Evolutionary conservation across 2,888 invertebrate species (phyloP).

Genomic region (Tolmerus cingulatus): DNA sequence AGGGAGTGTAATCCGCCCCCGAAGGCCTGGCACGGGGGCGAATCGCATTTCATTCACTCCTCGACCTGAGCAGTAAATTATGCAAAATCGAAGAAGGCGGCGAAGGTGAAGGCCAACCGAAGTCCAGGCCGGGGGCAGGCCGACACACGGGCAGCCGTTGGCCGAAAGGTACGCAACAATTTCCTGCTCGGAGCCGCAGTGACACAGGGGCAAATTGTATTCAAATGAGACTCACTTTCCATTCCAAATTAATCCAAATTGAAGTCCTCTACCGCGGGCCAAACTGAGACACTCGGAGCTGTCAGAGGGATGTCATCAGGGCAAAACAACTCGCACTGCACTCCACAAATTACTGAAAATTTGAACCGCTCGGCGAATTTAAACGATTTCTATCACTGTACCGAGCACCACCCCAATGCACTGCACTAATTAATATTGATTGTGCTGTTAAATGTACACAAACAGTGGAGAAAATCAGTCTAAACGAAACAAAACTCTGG

Average conservation of each 20-base stretch:
- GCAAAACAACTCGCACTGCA: slow-evolving; percentile 23
- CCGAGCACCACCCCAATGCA: not conserved
- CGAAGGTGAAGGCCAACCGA: slow-evolving; percentile 24
- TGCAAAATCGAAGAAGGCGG: not conserved
- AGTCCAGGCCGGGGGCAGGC: not conserved
- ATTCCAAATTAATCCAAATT: slow-evolving; percentile 8
- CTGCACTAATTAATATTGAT: slow-evolving; percentile 2
- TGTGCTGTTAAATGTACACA: not conserved
- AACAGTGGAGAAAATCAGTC: not conserved
- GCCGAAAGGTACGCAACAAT: not conserved
- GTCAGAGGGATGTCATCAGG: not conserved
- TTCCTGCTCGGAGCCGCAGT: not conserved
- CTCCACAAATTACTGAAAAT: slow-evolving; percentile 4
- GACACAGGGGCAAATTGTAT: not conserved
- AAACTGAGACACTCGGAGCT: not conserved
- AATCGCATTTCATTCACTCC: not conserved
- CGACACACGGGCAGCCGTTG: not conserved
- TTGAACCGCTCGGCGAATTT: not conserved
- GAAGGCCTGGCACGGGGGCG: not conserved
- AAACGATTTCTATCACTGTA: not conserved
- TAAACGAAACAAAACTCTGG: slow-evolving; percentile 2
- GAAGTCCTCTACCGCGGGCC: not conserved
- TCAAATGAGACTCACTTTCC: slow-evolving; percentile 22
- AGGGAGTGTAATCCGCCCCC: not conserved
- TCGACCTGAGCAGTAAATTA: not conserved